Base-by-base conservation (phyloP, 2,113 vertebrate species). In the Globicephala melas region DNA sequence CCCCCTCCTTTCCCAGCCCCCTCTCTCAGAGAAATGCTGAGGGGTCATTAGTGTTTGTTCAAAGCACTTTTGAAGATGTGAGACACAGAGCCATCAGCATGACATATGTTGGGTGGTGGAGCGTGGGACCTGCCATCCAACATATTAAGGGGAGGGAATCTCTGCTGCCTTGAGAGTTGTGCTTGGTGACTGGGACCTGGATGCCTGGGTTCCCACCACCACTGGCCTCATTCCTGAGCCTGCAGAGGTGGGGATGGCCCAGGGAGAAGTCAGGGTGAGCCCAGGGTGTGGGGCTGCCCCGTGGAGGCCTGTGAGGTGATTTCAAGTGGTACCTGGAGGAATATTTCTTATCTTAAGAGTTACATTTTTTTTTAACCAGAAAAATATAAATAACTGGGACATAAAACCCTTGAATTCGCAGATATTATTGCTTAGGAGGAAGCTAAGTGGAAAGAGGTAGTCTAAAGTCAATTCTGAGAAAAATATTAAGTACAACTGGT, bases 1-100 rank as follows among this genome's bases (percentile, higher is more conserved):
- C 60, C 36, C 44, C 55, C 83, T 60, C 36, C 47, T 41, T 47
- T 50, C 68, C 68, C 47, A 25, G 0, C 33, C 62, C 68, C 82
- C 86, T 58, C 82, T 91, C 71, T 74, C 38, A 18, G 68, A 86
- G 95, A 95, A 91, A 55, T 9, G 5, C 96, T 74, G 65, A 92
- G 96, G 87, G 96, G 96, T 95, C 91, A 80, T 97, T 96, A 81
- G 89, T 97, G 94, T 97, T 97, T 97, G 96, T 97, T 98, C 97
- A 98, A 98, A 98, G 96, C 90, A 90, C 96, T 88, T 98, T 96
- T 97, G 96, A 97, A 98, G 98, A 98, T 97, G 97, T 53, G 90
- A 97, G 90, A 80, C 91, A 9, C 41, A 90, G 80, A 97, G 94
- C 80, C 92, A 81, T 94, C 80, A 6, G 91, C 4, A 15, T 83